These are phyloP conservation scores for Mylabris phalerata DNA, from an alignment of 1,140 invertebrate species.

Conservation along the genomic window DNA sequence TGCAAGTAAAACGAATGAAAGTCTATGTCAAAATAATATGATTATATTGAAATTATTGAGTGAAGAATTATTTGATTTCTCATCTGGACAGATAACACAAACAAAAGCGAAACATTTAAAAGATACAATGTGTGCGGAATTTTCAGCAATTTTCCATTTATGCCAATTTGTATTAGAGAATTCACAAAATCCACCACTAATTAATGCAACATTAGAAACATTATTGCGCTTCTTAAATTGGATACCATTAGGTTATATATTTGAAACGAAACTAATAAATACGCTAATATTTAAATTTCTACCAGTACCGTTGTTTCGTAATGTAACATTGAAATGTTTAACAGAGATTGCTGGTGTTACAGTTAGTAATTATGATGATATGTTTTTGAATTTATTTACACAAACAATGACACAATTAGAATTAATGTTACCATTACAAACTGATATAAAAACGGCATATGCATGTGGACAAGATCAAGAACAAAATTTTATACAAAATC, in stretches of 20 bases:
- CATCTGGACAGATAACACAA: constrained; percentile 94
- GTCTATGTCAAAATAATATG: constrained; percentile 99
- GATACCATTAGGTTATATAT: constrained; percentile 99
- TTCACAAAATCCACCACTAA: constrained; percentile 91
- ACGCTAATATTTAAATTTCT: constrained; percentile 97
- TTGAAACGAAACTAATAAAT: constrained; percentile 95
- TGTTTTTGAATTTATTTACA: constrained; percentile 82
- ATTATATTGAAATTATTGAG: constrained; percentile 93
- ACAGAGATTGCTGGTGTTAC: constrained; percentile 94
- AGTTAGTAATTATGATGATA: constrained; percentile 83
- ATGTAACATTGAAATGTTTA: constrained; percentile 96
- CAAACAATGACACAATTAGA: constrained; percentile 89
- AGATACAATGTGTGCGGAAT: constrained; percentile 99
- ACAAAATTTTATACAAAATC: constrained; percentile 98
- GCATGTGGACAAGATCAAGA: constrained; percentile 89
- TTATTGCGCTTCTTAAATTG: constrained; percentile 96
- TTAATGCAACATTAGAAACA: constrained; percentile 92
- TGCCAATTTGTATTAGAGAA: constrained; percentile 98
- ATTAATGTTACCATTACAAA: constrained; percentile 82
- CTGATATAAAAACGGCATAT: constrained; percentile 92
- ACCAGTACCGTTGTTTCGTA: constrained; percentile 94
- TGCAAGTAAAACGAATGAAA: constrained; percentile 97
- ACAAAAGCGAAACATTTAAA: constrained; percentile 99
- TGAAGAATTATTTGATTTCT: constrained; percentile 99
- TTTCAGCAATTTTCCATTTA: constrained; percentile 95